Percentiles rank a stretch among this genome's conserved stretches.
phyloP scores from a whole-genome alignment of 1,140 invertebrate genomes.

The Eufriesea mexicana region DNA sequence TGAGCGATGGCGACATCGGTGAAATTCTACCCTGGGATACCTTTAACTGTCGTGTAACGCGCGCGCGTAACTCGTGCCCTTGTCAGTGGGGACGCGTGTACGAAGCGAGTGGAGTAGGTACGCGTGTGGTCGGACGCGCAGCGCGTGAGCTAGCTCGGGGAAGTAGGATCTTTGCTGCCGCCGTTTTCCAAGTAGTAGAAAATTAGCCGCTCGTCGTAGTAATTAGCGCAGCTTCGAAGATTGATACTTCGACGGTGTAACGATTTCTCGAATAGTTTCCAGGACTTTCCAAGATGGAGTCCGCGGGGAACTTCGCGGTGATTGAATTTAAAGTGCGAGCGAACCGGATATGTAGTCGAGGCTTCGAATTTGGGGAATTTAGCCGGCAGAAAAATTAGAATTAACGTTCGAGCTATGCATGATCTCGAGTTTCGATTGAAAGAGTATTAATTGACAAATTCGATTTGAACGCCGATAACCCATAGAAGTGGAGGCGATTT shows the following conservation, averaged over 20 bases:
- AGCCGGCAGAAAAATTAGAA: too few species aligned
- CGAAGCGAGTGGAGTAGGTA: background rate
- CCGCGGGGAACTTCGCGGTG: too few species aligned
- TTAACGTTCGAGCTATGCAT: too few species aligned
- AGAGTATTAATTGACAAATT: too few species aligned
- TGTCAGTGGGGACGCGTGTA: background rate
- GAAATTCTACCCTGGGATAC: background rate
- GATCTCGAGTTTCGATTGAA: too few species aligned
- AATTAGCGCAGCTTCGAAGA: background rate
- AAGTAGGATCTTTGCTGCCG: background rate
- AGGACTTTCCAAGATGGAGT: background rate
- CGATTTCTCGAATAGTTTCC: background rate
- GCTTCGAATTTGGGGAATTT: too few species aligned
- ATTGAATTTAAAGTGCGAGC: too few species aligned
- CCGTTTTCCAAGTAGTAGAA: background rate
- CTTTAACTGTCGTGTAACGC: slow-evolving; percentile 22
- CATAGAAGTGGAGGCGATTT: too few species aligned
- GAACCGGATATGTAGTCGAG: too few species aligned
- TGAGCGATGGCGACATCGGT: slow-evolving; percentile 14
- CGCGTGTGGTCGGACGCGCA: background rate
- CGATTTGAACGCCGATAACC: too few species aligned
- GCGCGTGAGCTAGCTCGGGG: background rate
- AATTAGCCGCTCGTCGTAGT: background rate
- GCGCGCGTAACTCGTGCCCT: slow-evolving; percentile 14
- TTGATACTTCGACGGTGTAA: background rate